Base-by-base conservation (phyloP, 2,888 invertebrate genomes). In the Tiphia femorata region DNA sequence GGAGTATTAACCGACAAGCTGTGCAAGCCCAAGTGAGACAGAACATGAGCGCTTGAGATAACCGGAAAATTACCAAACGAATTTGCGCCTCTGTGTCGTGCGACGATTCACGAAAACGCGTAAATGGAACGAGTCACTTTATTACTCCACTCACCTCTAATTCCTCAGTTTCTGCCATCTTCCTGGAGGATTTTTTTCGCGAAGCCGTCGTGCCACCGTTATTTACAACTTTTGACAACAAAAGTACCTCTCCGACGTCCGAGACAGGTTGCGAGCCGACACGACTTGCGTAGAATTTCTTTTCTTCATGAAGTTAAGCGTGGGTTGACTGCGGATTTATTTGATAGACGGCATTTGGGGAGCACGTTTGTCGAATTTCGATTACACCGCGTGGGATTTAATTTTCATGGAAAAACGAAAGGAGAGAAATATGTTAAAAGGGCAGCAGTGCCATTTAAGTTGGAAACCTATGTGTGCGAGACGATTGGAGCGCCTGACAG, bases 151-250 rank as follows among this genome's bases (percentile, higher is more conserved):
- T 77, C 70, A 81, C 83, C 83, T 83, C 82, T 61, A 83, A 70
- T 64, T 81, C 82, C 56, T 82, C 81, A 57, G 76, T 66, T 64
- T 82, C 82, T 76, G 81, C 80, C 82, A 83, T 83, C 75, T 81
- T 83, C 77, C 70, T 79, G 46, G 70, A 69, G 56, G 74, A 67
- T 73, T 78, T 81, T 76, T 77, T 78, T 77, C 63, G 66, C 56
- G 76, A 71, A 72, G 78, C 78, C 80, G 80, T 80, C 70, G 75
- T 77, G 73, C 47, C 57, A 60, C 56, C 40, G 41, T 60, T 70
- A 62, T 64, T 59, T 62, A 44, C 49, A 58, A 65, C 65, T 57
- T 64, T 58, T 25, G 7, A 50, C 7, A 51, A 46, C 53, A 64
- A 65, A 58, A 58, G 20, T 41, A 25, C 21, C 21, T 2, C 7